phyloP scores from a whole-genome alignment of 2,888 invertebrate genomes.

The Tipula vernalis region DNA sequence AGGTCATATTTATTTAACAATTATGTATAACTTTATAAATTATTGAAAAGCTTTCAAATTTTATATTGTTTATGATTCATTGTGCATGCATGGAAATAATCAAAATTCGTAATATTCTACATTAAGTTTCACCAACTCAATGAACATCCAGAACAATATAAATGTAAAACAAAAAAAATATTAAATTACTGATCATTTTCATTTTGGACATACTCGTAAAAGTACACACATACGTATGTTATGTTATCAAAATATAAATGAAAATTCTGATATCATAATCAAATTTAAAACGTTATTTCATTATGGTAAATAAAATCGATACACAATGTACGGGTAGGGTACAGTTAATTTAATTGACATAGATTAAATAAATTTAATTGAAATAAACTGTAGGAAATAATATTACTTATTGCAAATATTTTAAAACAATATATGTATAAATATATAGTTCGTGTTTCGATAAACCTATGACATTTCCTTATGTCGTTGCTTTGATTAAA shows the following conservation, averaged over 20 bases:
- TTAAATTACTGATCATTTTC: neutral
- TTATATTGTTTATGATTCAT: too few relatives aligned
- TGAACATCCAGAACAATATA: too few relatives aligned
- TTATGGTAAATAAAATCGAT: neutral
- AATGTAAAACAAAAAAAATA: neutral
- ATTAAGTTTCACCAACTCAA: too few relatives aligned
- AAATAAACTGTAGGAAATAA: neutral
- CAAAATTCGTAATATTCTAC: too few relatives aligned
- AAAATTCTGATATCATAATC: neutral
- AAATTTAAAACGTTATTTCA: neutral
- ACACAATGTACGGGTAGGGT: neutral
- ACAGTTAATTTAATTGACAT: neutral
- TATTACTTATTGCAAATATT: neutral
- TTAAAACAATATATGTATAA: too few relatives aligned
- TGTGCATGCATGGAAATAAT: too few relatives aligned
- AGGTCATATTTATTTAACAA: too few relatives aligned
- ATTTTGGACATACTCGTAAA: neutral
- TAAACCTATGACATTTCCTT: neutral
- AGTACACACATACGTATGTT: neutral
- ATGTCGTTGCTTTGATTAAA: neutral
- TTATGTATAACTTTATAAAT: too few relatives aligned
- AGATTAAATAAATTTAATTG: neutral
- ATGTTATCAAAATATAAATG: neutral
- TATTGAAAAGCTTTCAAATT: too few relatives aligned
- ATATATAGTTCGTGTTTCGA: too few relatives aligned